Evolutionary conservation across 2,888 invertebrate species (phyloP).

Genomic region (Steinernema hermaphroditum): DNA sequence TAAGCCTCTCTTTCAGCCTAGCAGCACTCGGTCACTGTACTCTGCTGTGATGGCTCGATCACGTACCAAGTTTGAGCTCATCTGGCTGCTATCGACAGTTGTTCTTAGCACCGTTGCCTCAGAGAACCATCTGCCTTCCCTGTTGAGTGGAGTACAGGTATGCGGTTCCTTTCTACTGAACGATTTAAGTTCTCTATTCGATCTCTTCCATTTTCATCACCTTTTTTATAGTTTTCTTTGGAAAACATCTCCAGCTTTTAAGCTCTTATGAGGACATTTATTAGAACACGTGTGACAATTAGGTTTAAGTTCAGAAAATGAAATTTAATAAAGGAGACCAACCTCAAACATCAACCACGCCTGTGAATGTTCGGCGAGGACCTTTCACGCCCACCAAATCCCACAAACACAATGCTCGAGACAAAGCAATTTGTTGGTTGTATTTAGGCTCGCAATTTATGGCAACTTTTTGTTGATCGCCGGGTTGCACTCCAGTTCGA

Average conservation of each 20-base stretch:
- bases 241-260: too few species aligned
- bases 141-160: slow-evolving; percentile 6
- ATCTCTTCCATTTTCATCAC: too few species aligned
- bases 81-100: background rate
- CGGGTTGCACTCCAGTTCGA: slow-evolving; percentile 46
- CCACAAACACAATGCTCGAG: background rate
- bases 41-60: background rate
- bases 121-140: background rate
- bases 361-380: background rate
- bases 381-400: slow-evolving; percentile 20
- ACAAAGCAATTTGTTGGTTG: slow-evolving; percentile 5
- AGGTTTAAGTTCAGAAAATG: slow-evolving; percentile 15
- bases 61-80: background rate
- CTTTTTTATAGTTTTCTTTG: too few species aligned
- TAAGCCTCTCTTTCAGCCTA: background rate
- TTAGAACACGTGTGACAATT: too few species aligned
- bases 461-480: slow-evolving; percentile 39
- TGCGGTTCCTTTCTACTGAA: too few species aligned
- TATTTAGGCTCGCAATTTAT: slow-evolving; percentile 44
- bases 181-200: too few species aligned
- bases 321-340: slow-evolving; percentile 18
- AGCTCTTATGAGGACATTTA: too few species aligned
- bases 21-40: background rate
- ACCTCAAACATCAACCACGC: background rate
- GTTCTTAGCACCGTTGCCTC: background rate